Conservation (phyloP, 1,140 invertebrate species). For the Goniozus legneri region DNA sequence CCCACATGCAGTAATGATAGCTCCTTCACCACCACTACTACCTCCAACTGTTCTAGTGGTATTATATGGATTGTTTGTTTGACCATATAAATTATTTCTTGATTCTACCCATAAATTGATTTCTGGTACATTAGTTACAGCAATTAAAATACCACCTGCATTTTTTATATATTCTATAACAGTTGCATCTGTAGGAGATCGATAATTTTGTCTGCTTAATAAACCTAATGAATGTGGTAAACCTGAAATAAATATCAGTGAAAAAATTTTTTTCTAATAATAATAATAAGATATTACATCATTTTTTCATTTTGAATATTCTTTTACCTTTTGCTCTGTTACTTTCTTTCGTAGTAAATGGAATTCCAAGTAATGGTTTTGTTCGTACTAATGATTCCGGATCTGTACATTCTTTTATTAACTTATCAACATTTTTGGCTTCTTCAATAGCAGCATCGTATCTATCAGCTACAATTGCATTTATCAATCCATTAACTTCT, state of each 20-base stretch:
- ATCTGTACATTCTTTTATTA: slow-evolving; percentile 57
- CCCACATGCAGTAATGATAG: slow-evolving; percentile 70
- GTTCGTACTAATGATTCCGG: slow-evolving; percentile 53
- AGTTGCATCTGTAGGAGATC: slow-evolving; percentile 71
- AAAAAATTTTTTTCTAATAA: slow-evolving; percentile 57
- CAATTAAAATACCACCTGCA: slow-evolving; percentile 84
- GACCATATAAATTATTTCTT: slow-evolving; percentile 85
- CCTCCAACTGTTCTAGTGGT: slow-evolving; percentile 77
- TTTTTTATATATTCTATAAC: slow-evolving; percentile 69
- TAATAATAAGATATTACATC: neutral
- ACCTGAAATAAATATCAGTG: slow-evolving; percentile 57
- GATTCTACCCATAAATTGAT: slow-evolving; percentile 84
- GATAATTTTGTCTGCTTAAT: slow-evolving; percentile 52
- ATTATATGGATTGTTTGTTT: slow-evolving; percentile 92
- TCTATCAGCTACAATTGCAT: slow-evolving; percentile 78
- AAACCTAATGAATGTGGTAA: slow-evolving; percentile 68
- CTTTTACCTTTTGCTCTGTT: slow-evolving; percentile 57
- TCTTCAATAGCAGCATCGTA: slow-evolving; percentile 73
- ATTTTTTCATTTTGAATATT: neutral
- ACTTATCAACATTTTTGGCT: slow-evolving; percentile 68
- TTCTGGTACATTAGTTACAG: slow-evolving; percentile 92
- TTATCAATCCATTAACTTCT: slow-evolving; percentile 74
- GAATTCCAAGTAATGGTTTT: slow-evolving; percentile 74
- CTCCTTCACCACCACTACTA: slow-evolving; percentile 78
- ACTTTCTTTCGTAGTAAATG: slow-evolving; percentile 77